A percentile compares a stretch with the other conserved stretches of the same genome.
These are phyloP conservation scores for Hirudinaria manillensis DNA, from an alignment of 2,888 invertebrate genomes.

Conservation along the genomic window DNA sequence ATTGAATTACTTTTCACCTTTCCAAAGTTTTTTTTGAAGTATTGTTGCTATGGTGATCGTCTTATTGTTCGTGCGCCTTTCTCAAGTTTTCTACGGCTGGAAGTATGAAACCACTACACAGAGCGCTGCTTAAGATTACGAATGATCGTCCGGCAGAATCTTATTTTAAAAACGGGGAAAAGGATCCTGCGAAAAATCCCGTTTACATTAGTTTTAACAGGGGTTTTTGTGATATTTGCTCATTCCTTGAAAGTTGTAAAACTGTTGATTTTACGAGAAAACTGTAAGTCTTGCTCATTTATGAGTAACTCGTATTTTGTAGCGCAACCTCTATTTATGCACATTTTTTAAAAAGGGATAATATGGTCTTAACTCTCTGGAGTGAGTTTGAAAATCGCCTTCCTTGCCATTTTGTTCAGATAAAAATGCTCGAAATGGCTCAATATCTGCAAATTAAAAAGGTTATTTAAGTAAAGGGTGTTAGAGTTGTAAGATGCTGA, in stretches of 20 bases:
- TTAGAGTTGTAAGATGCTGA: neutral
- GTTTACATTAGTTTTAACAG: constrained; percentile 20
- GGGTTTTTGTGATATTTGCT: neutral
- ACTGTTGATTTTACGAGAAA: neutral
- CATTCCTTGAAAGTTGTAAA: constrained; percentile 7
- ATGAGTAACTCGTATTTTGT: neutral
- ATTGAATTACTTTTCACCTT: too few species aligned
- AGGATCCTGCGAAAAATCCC: constrained; percentile 13
- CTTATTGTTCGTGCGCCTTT: too few species aligned
- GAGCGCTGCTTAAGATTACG: neutral
- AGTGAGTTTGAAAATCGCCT: constrained; percentile 23
- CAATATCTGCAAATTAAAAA: neutral
- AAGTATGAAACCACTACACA: neutral
- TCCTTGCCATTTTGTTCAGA: neutral
- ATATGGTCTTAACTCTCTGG: constrained; percentile 13
- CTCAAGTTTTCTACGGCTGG: too few species aligned
- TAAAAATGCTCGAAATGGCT: constrained; percentile 13
- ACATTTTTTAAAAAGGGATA: neutral
- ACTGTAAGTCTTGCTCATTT: neutral
- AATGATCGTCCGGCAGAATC: neutral
- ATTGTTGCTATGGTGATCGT: too few species aligned
- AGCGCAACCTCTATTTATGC: neutral
- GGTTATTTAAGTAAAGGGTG: constrained; percentile 1
- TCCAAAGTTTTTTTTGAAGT: too few species aligned
- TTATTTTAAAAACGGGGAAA: constrained; percentile 6